Base-by-base conservation (phyloP, 2,797 vertebrate species). In the Anas flavirostris region DNA sequence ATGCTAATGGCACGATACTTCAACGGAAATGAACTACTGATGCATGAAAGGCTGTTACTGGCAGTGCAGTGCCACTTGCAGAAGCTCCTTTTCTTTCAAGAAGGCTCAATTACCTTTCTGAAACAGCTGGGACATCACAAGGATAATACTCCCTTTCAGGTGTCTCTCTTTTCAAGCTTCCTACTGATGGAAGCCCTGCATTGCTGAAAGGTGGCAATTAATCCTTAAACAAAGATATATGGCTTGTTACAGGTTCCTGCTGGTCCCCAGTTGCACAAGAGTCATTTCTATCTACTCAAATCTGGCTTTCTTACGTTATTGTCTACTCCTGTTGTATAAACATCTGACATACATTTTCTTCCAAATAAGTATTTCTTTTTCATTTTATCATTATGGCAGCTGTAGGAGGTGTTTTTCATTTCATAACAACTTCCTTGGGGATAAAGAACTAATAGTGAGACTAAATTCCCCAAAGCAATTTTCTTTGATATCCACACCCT, bases 401-500 rank as follows among this genome's bases (percentile, higher is more conserved):
- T 78, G 18, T 5, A 73, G 85, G 73, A 56, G 82, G 29, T 91
- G 81, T 68, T 96, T 94, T 93, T 82, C 50, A 64, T 93, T 84
- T 89, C 58, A 33, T 19, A 92, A 63, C 66, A 79, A 33, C 88
- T 26, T 67, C 88, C 86, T 48, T 35, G 56, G 66, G 84, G 93
- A 91, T 66, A 81, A 76, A 84, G 85, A 91, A 72, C 75, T 91
- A 91, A n/a, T 2, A 59, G 64, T 14, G 87, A 92, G 79, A 67
- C 60, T 88, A 67, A 93, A 86, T 82, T 93, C 82, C 96, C 86
- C 41, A 44, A 89, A 84, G 86, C 82, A 87, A 94, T 95, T 95
- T 94, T 77, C 82, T 91, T 44, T 92, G 88, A 60, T 94, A 77
- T 82, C 67, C 66, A 67, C 75, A 80, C 37, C 50, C 64, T 78